Conservation (phyloP, 2,797 vertebrate genomes). For the Pseudotriccus pelzelni region DNA sequence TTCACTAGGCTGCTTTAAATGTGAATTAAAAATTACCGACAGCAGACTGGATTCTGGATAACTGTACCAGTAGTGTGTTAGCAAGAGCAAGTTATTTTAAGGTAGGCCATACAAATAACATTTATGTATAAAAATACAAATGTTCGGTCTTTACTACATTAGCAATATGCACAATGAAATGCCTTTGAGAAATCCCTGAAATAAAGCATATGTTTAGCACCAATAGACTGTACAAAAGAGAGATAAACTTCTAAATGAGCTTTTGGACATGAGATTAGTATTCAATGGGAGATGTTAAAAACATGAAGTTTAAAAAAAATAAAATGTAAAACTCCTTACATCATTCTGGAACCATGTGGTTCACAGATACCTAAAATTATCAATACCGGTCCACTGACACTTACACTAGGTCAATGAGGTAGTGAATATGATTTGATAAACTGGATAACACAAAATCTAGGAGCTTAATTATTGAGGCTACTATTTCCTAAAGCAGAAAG, state of each 20-base stretch:
- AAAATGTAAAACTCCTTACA: not conserved
- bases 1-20: not conserved
- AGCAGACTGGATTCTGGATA: not conserved
- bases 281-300: not conserved
- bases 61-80: not conserved
- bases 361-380: not conserved
- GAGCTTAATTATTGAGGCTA: not conserved
- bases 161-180: not conserved
- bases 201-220: not conserved
- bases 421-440: not conserved
- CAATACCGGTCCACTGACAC: not conserved
- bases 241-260: not conserved
- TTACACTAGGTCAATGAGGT: not conserved
- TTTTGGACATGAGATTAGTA: not conserved
- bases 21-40: not conserved
- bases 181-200: not conserved
- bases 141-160: not conserved
- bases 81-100: not conserved
- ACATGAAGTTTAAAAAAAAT: not conserved
- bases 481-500: not conserved
- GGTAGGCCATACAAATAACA: not conserved
- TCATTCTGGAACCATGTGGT: not conserved
- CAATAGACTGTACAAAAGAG: not conserved
- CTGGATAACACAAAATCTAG: not conserved
- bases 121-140: not conserved